Percentiles rank a stretch among this genome's conserved stretches.
These are phyloP conservation scores for Phalangium opilio DNA, from an alignment of 2,888 invertebrate genomes.

Conservation along the genomic window DNA sequence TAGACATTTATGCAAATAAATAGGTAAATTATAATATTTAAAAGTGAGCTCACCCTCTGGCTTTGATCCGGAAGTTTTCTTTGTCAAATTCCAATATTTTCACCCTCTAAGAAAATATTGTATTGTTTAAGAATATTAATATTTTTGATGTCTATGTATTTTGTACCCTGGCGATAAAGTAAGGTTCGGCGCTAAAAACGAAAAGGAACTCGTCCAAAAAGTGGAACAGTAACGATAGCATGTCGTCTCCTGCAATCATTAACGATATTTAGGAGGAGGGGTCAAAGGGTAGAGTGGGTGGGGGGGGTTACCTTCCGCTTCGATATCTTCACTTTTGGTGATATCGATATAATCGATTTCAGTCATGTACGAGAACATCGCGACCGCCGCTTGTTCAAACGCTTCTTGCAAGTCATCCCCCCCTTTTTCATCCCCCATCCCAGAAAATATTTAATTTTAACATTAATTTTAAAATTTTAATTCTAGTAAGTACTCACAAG, in stretches of 20 bases:
- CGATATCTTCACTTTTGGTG: constrained; percentile 57
- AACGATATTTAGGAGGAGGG: too few relatives aligned
- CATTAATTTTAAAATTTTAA: too few relatives aligned
- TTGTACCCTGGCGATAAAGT: constrained; percentile 53
- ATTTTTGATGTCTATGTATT: constrained; percentile 18
- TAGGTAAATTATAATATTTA: neutral
- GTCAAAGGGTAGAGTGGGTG: too few relatives aligned
- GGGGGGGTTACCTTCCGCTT: constrained; percentile 51
- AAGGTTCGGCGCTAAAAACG: constrained; percentile 81
- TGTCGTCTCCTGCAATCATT: constrained; percentile 48
- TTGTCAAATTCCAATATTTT: constrained; percentile 71
- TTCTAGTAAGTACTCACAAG: too few relatives aligned
- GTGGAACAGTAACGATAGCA: constrained; percentile 72
- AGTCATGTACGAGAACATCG: constrained; percentile 98
- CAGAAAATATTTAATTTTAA: too few relatives aligned
- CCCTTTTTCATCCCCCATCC: too few relatives aligned
- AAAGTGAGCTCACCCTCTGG: constrained; percentile 34
- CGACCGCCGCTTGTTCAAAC: constrained; percentile 48
- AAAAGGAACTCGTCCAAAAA: constrained; percentile 88
- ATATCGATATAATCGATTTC: constrained; percentile 70
- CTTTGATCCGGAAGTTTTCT: constrained; percentile 62
- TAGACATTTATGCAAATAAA: neutral
- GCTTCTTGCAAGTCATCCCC: constrained; percentile 18
- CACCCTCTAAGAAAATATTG: constrained; percentile 51
- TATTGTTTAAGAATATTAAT: too few relatives aligned